phyloP scores from a whole-genome alignment of 2,797 vertebrate species.

The Pelobates cultripes region DNA sequence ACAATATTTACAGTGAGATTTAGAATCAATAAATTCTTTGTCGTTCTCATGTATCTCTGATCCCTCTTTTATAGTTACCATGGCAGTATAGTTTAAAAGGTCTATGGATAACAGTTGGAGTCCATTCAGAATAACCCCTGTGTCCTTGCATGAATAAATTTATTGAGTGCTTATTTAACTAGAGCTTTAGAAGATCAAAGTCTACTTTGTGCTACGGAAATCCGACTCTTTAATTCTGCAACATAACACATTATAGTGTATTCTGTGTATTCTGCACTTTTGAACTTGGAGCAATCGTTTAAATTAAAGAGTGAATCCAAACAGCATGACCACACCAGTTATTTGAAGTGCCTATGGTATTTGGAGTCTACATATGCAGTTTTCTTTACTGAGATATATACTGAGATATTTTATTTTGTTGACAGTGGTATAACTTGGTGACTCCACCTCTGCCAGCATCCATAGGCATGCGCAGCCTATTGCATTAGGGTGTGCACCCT shows the following conservation, averaged over 20 bases:
- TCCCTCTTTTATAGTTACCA: neutral
- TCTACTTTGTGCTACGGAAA: neutral
- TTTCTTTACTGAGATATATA: no score
- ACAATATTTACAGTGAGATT: conserved; percentile 22
- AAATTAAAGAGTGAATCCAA: no score
- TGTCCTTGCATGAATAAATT: conserved; percentile 15
- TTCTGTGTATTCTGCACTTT: neutral
- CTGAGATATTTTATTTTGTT: no score
- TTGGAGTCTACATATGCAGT: no score
- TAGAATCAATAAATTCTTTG: conserved; percentile 11
- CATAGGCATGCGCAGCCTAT: no score
- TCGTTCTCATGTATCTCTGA: conserved; percentile 10
- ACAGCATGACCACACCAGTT: no score
- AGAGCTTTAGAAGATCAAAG: conserved; percentile 17
- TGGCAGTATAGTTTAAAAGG: conserved; percentile 13
- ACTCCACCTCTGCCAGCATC: no score
- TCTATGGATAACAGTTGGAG: neutral
- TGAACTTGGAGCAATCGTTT: neutral
- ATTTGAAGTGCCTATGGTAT: no score
- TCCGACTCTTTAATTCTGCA: conserved; percentile 11
- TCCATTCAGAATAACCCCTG: neutral
- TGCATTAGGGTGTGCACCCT: no score
- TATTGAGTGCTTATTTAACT: neutral
- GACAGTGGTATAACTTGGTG: no score
- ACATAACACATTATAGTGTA: neutral